Base-by-base conservation (phyloP, 2,888 invertebrate species). In the Baccha elongata region DNA sequence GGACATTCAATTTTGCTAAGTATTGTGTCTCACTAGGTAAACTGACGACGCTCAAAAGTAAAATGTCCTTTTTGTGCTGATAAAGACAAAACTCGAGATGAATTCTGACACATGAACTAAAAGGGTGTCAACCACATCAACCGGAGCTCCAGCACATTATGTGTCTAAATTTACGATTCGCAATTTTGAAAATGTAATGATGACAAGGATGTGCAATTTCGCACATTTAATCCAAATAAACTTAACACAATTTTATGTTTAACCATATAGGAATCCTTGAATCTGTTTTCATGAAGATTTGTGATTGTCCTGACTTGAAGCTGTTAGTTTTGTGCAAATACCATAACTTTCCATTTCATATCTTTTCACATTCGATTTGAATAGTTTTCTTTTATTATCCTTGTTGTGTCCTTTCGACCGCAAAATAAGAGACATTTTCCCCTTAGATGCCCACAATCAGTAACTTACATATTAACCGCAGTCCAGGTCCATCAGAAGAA, bases 1-100 rank as follows among this genome's bases (percentile, higher is more conserved):
- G 44, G 44, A 71, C 35, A 75, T 75, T 65, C 71, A 75, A 75
- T 81, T 75, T 65, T 29, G 32, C 65, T 71, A 75, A 81, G 71
- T 71, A 69, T 35, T 0, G 32, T 60, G 58, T 58, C 74, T 26
- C n/a, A 50, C 48, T 37, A 64, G 69, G 55, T 46, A 46, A 55
- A 40, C 37, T 69, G 35, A 55, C 8, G 8, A 53, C 29, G 37
- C 17, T 19, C n/a, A 55, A 5, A n/a, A 55, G 21, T 3, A 37
- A 37, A 60, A 44, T 44, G 69, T 65, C 69, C 75, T 53, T 60
- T 17, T 53, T 72, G 58, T 58, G 44, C 40, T 65, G 62, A 80
- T 74, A 44, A 74, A 69, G 74, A 74, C 32, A 74, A 79, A 44
- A 52, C 74, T 44, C 15, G 58, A 55, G 48, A 71, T 71, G 64